A percentile compares a stretch with the other conserved stretches of the same genome.
phyloP scores from a whole-genome alignment of 2,888 invertebrate genomes.

The Hyles lineata region DNA sequence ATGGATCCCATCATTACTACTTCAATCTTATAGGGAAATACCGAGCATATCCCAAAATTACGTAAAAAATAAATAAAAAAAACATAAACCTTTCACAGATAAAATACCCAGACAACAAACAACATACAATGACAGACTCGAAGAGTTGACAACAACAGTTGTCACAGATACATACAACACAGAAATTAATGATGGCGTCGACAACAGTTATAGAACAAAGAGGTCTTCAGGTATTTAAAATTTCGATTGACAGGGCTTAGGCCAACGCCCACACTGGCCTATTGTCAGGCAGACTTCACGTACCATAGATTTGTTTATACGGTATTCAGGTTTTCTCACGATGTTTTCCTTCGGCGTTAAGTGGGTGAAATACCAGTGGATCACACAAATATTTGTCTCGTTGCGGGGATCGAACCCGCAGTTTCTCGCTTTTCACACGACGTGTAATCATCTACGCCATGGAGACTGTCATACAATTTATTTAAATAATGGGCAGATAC shows the following conservation, averaged over 20 bases:
- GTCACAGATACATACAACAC: neutral
- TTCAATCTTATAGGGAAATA: too few species aligned
- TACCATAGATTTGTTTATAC: neutral
- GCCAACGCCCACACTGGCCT: neutral
- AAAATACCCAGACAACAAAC: neutral
- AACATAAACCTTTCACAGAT: neutral
- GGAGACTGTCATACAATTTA: too few species aligned
- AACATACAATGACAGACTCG: neutral
- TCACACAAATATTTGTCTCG: too few species aligned
- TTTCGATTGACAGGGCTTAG: neutral
- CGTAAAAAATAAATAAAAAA: too few species aligned
- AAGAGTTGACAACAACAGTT: neutral
- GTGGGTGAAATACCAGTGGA: neutral
- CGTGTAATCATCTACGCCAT: neutral
- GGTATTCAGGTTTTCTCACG: neutral
- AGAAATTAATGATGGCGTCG: slow-evolving; percentile 32
- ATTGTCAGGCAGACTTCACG: too few species aligned
- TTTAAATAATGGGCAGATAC: too few species aligned
- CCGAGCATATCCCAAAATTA: too few species aligned
- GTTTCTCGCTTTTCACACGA: neutral
- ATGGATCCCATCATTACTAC: too few species aligned
- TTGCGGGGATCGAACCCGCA: neutral
- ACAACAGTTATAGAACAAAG: slow-evolving; percentile 62
- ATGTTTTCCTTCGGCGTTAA: neutral
- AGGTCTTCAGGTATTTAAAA: slow-evolving; percentile 62